Evolutionary conservation across 2,113 vertebrate species (phyloP).

Genomic region (Otus sunia): DNA sequence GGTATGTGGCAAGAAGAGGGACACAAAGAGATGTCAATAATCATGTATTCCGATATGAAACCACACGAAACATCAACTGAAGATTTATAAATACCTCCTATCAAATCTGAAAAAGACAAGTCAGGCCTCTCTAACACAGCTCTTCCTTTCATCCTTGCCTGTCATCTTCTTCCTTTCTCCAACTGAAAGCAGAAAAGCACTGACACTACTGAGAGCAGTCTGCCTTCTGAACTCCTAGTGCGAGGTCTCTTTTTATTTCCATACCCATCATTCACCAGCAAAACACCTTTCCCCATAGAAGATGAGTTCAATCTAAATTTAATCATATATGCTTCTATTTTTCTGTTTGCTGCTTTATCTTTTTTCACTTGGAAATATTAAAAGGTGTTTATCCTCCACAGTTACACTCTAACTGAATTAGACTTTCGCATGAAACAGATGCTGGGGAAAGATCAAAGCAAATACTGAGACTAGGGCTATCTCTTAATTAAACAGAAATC

Average conservation of each 20-base stretch:
- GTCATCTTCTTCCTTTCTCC: background rate
- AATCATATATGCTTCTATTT: background rate
- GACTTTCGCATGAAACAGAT: background rate
- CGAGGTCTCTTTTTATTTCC: background rate
- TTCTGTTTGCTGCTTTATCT: background rate
- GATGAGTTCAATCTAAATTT: background rate
- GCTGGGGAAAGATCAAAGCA: background rate
- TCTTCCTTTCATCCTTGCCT: background rate
- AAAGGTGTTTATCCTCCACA: background rate
- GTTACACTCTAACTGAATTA: background rate
- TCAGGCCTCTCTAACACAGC: background rate
- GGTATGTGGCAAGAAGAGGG: background rate
- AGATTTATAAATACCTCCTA: background rate
- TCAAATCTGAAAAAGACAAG: background rate
- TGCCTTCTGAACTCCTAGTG: background rate
- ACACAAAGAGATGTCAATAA: background rate
- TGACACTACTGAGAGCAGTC: background rate
- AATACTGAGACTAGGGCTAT: background rate
- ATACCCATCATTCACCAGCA: background rate
- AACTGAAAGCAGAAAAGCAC: background rate
- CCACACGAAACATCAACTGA: background rate
- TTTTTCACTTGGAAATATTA: background rate
- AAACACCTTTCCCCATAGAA: background rate
- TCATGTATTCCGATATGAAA: background rate
- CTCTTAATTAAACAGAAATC: background rate